Percentiles rank a stretch among this genome's conserved stretches.
Conservation (phyloP, 2,113 vertebrate species). For the Chauna torquata region DNA sequence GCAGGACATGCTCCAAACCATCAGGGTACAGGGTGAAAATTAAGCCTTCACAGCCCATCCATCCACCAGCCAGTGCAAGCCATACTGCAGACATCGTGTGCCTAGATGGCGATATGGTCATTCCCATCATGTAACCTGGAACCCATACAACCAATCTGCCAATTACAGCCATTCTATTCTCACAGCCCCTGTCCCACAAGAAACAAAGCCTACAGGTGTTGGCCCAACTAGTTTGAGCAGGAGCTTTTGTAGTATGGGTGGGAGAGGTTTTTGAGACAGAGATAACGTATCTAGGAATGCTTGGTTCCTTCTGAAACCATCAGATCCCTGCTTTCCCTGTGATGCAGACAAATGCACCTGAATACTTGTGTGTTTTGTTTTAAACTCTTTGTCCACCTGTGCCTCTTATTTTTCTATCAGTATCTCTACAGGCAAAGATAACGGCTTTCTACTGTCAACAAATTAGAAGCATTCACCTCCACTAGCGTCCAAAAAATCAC, state of each 20-base stretch:
- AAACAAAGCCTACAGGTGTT: background rate
- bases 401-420: background rate
- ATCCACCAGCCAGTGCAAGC: background rate
- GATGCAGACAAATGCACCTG: background rate
- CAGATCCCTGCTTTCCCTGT: background rate
- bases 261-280: background rate
- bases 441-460: background rate
- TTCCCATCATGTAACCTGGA: background rate
- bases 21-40: background rate
- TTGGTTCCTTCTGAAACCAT: background rate
- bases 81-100: background rate
- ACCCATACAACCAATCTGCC: rapidly evolving
- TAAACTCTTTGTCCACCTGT: background rate
- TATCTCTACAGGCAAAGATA: background rate
- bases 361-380: background rate
- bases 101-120: background rate
- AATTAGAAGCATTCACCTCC: background rate
- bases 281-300: constrained; percentile 23
- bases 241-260: background rate
- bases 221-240: background rate
- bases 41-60: background rate
- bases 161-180: background rate
- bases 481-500: background rate
- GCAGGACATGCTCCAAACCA: background rate
- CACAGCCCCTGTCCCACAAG: background rate